These are phyloP conservation scores for Drosophila bifasciata DNA, from an alignment of 1,140 invertebrate species.

Conservation along the genomic window DNA sequence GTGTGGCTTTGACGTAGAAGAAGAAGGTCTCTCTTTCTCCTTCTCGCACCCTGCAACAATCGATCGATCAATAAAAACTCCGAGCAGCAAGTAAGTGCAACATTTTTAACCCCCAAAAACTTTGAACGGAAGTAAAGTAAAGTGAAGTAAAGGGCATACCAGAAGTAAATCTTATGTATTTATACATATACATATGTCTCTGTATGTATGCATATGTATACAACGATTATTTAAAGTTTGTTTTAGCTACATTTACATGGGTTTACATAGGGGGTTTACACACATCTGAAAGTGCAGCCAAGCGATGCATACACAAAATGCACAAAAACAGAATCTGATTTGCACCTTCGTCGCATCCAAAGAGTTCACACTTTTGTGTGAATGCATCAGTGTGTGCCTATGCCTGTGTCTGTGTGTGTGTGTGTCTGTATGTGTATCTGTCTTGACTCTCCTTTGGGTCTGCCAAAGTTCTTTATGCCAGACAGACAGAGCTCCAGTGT, in stretches of 20 bases:
- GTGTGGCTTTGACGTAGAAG: constrained; percentile 34
- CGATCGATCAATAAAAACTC: constrained; percentile 46
- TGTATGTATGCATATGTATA: constrained; percentile 6
- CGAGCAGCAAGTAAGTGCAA: constrained; percentile 46
- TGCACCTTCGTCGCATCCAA: constrained; percentile 61
- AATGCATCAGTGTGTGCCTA: no score
- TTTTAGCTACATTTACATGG: constrained; percentile 48
- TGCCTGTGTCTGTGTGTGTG: constrained; percentile 14
- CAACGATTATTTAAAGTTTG: constrained; percentile 27
- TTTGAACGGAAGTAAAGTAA: constrained; percentile 45
- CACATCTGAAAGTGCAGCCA: constrained; percentile 60
- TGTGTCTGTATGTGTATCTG: constrained; percentile 9
- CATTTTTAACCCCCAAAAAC: constrained; percentile 39
- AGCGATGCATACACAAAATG: constrained; percentile 62
- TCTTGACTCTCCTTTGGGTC: constrained; percentile 24
- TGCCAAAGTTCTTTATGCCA: constrained; percentile 25
- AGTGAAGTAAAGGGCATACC: constrained; percentile 9
- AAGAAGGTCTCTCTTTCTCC: constrained; percentile 12
- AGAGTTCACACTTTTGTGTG: constrained; percentile 68
- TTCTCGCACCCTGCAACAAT: background rate
- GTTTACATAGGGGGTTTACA: no score
- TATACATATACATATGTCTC: background rate
- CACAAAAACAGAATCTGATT: constrained; percentile 60
- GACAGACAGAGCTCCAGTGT: constrained; percentile 10
- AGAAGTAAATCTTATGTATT: background rate